Evolutionary conservation across 1,140 invertebrate species (phyloP).

Genomic region (Atta colombica): DNA sequence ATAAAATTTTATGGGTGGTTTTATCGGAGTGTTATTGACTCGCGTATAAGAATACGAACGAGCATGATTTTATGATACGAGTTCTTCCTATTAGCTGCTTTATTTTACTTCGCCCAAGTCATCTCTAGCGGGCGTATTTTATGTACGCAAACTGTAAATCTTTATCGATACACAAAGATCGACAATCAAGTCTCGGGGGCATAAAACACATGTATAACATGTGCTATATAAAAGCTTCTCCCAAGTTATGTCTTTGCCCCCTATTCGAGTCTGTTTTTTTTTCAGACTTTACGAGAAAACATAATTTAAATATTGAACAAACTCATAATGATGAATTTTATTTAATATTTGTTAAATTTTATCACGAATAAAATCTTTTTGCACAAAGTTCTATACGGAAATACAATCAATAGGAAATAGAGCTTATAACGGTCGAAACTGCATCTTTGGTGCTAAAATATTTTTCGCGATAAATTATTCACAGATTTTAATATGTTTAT

Average conservation of each 20-base stretch:
- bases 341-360: background rate
- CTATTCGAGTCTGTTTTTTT: background rate
- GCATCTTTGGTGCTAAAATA: no score
- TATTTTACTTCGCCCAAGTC: conserved; percentile 50
- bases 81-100: conserved; percentile 71
- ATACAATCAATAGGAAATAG: no score
- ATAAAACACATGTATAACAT: conserved; percentile 34
- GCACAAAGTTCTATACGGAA: background rate
- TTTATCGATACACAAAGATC: conserved; percentile 53
- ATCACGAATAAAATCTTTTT: background rate
- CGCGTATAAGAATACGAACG: conserved; percentile 68
- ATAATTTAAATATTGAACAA: background rate
- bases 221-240: conserved; percentile 26
- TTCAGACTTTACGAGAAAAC: conserved; percentile 22
- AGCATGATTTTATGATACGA: conserved; percentile 73
- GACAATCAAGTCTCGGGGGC: conserved; percentile 39
- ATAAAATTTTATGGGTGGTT: conserved; percentile 72
- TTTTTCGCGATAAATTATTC: no score
- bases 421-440: no score
- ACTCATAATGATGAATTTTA: background rate
- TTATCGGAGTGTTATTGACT: conserved; percentile 74
- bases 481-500: no score
- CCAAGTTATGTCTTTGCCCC: conserved; percentile 2
- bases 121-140: conserved; percentile 8
- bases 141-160: conserved; percentile 56